A percentile compares a stretch with the other conserved stretches of the same genome.
These are phyloP conservation scores for Sylvicola cinctus DNA, from an alignment of 2,888 invertebrate species.

Conservation along the genomic window DNA sequence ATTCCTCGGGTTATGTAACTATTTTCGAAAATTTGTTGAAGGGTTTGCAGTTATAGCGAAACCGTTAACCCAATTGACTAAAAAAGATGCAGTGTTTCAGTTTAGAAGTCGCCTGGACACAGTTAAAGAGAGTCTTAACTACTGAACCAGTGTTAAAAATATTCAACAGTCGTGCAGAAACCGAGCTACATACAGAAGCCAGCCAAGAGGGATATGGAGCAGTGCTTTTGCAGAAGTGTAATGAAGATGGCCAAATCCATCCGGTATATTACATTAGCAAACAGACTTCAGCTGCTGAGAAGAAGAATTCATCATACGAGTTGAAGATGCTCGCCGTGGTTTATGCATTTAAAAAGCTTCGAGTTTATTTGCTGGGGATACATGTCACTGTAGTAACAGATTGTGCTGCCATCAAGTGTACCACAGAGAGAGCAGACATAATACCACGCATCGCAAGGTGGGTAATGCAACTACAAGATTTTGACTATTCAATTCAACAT, in stretches of 20 bases:
- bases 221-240: not conserved
- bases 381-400: too few species aligned
- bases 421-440: too few species aligned
- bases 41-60: not conserved
- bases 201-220: not conserved
- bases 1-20: not conserved
- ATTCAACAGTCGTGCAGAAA: not conserved
- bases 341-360: too few species aligned
- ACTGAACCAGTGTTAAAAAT: not conserved
- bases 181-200: not conserved
- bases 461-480: too few species aligned
- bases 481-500: not conserved
- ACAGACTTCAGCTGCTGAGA: not conserved
- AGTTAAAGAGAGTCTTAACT: not conserved
- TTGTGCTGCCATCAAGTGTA: too few species aligned
- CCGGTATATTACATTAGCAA: not conserved
- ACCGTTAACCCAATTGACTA: not conserved
- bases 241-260: not conserved
- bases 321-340: not conserved
- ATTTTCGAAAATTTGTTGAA: not conserved
- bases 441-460: too few species aligned
- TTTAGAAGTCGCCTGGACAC: too few species aligned
- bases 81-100: too few species aligned
- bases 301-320: not conserved
- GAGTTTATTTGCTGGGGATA: too few species aligned